Evolutionary conservation across 2,888 invertebrate genomes (phyloP), one percentile per base, ranked within the genome.

Genomic region (Nemotelus pantherinus): DNA sequence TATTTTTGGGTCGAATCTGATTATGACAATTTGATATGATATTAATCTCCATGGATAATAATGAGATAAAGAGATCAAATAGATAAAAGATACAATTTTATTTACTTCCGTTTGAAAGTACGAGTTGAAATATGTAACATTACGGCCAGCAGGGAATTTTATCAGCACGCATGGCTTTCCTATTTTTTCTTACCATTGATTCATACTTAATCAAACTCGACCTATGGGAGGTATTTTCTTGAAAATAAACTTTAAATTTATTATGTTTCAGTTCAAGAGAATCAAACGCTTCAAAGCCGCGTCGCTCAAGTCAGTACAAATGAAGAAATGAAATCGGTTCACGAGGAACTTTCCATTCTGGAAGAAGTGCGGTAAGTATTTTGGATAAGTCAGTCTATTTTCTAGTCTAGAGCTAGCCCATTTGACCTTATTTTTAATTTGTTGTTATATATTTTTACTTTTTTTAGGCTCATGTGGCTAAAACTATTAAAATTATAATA

Each of bases 341-440:
- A 95, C 82, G 95, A 95, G 83, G 95, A 95, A 86, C 91, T 95
- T 83, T 92, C 91, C 76, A 93, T 94, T 81, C 89, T 95, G 82
- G 95, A 95, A 85, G 95, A 95, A 93, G 94, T 95, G 82, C 91
- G 94, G 94, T 94, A 88, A 85, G 86, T 80, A 71, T 2, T 60
- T 48, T 9, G 3, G 9, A 44, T 60, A 60, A 60, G 39, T 25
- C 25, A 25, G 25, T 25, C 25, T 25, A 25, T 25, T 10, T 53
- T n/a, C 2, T 10, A 53, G 7, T 53, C 53, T 53, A 10, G 10
- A 57, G 57, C 10, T 57, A 57, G 10, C 10, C 39, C 1, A 53
- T 53, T 53, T 9, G 39, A 25, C n/a, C n/a, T 58, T 10, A 9
- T 58, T 58, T 58, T 58, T 58, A 10, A 58, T 58, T 58, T 58